Conservation (phyloP, 2,888 invertebrate species). For the Tachystola acroxantha region DNA sequence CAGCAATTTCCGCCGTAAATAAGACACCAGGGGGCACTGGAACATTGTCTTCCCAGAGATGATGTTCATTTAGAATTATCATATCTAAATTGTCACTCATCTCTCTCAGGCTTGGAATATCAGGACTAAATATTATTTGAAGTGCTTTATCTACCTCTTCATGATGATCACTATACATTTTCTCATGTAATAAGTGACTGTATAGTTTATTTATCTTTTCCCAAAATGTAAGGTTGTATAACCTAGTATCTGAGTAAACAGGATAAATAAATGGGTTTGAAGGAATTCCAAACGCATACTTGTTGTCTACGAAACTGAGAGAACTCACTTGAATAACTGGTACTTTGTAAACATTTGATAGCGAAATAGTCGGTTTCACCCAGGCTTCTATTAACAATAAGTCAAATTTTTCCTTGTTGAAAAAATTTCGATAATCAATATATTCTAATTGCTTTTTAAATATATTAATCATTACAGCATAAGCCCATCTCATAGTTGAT, state of each 20-base stretch:
- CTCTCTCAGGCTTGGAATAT: constrained; percentile 21
- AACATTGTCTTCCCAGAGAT: constrained; percentile 37
- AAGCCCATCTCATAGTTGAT: constrained; percentile 7
- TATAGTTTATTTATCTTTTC: constrained; percentile 25
- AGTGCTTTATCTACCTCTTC: constrained; percentile 13
- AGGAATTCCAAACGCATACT: constrained; percentile 20
- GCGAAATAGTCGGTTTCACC: constrained; percentile 17
- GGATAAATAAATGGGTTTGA: constrained; percentile 25
- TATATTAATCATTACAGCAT: no score
- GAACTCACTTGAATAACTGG: constrained; percentile 35
- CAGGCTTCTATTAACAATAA: constrained; percentile 31
- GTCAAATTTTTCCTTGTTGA: constrained; percentile 26
- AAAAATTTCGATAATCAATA: constrained; percentile 24
- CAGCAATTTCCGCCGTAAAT: constrained; percentile 51
- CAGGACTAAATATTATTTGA: constrained; percentile 20
- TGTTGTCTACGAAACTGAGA: constrained; percentile 18
- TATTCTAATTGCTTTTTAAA: constrained; percentile 22
- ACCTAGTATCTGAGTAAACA: constrained; percentile 13
- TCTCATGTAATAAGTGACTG: constrained; percentile 6
- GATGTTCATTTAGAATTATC: constrained; percentile 53
- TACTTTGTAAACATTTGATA: constrained; percentile 28
- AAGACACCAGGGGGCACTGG: constrained; percentile 52
- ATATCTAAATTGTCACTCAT: constrained; percentile 37
- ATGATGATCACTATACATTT: constrained; percentile 7
- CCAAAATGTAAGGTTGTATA: constrained; percentile 23